Base-by-base conservation (phyloP, 2,797 vertebrate genomes). In the Aplochiton taeniatus region DNA sequence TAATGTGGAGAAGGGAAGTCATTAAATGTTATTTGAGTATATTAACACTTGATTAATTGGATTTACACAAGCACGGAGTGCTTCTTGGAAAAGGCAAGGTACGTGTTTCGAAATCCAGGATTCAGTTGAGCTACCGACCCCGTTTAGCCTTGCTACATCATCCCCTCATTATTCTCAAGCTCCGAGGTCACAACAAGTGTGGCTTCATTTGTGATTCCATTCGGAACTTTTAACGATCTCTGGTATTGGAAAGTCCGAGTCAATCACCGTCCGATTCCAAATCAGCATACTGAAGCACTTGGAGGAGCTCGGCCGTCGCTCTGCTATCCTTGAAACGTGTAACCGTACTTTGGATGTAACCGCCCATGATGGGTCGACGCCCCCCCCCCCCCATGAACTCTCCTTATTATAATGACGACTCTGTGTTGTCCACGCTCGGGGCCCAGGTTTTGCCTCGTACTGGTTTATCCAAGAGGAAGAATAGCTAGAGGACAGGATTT, bases 391-490 rank as follows among this genome's bases (percentile, higher is more conserved):
- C 52, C 52, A 6, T 47, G 16, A 16, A 51, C 65, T 64, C 68
- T n/a, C 58, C 50, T 75, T 66, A 84, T 85, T 83, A 79, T 61
- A 61, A 79, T 70, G 56, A 54, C 59, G 41, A 71, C 51, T 77
- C 75, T 64, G 68, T 72, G 61, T 77, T 70, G 74, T 61, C 75
- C 65, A 72, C 67, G 78, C 82, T 80, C 70, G 20, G 11, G 77
- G 82, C 74, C 71, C 72, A 66, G 42, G 43, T 69, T 81, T 87
- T 77, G 80, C 67, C 60, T 66, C 79, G 75, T 81, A 66, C 58
- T 41, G 52, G 76, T 82, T 84, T 77, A 85, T 88, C 84, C 83
- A 83, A 86, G 78, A 82, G 79, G 85, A 87, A 88, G 76, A 78
- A 71, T 80, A 61, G 83, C 87, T 78, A 60, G 59, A 66, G 85